A percentile compares a stretch with the other conserved stretches of the same genome.
Conservation (phyloP, 1,140 invertebrate species). For the Eubasilissa regina region DNA sequence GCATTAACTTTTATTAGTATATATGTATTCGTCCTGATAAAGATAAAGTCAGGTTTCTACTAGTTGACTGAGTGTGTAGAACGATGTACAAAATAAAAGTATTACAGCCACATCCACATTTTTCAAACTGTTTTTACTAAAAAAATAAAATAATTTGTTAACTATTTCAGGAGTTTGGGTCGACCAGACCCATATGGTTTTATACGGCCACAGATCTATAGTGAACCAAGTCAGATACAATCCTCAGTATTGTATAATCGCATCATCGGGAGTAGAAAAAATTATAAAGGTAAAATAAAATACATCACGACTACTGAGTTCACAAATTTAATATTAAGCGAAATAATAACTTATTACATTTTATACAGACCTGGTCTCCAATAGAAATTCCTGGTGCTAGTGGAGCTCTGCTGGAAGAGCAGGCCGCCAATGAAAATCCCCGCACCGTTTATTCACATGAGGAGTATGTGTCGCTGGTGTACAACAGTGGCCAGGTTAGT, state of each 20-base stretch:
- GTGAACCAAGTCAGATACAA: slow-evolving; percentile 97
- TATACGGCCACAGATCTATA: slow-evolving; percentile 93
- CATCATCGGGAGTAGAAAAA: slow-evolving; percentile 96
- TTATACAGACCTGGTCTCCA: slow-evolving; percentile 81
- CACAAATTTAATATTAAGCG: no score
- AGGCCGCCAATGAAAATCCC: slow-evolving; percentile 77
- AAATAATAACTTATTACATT: not conserved
- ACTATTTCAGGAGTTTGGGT: slow-evolving; percentile 52
- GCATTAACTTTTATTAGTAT: no score
- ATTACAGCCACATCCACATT: no score
- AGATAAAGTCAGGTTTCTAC: no score
- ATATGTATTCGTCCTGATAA: no score
- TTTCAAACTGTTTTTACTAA: no score
- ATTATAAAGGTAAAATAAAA: slow-evolving; percentile 83
- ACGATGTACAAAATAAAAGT: no score
- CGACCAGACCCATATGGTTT: slow-evolving; percentile 82
- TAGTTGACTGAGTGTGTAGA: no score
- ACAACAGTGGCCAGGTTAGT: slow-evolving; percentile 75
- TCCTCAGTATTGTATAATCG: slow-evolving; percentile 85
- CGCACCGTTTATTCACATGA: slow-evolving; percentile 88
- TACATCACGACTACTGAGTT: not conserved
- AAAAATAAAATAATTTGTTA: no score
- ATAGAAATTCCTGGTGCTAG: slow-evolving; percentile 77
- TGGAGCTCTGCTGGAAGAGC: slow-evolving; percentile 73
- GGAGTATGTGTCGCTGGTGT: slow-evolving; percentile 88